Evolutionary conservation across 1,140 invertebrate genomes (phyloP), one percentile per base, ranked within the genome.

Genomic region (Trachymyrmex cornetzi): DNA sequence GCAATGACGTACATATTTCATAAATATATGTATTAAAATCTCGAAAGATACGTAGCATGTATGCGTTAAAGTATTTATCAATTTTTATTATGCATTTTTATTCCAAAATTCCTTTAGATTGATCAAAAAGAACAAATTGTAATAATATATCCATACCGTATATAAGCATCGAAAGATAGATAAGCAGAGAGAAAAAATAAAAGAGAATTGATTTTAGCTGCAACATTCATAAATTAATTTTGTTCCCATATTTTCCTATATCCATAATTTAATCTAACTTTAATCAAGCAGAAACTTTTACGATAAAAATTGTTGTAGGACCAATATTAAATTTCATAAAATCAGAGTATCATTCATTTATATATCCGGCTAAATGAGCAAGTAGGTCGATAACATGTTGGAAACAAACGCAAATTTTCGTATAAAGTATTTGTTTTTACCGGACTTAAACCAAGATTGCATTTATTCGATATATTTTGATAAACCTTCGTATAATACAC

Each of bases 201-300:
- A 44, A 66, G 72, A 75, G 55, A 64, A 77, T 30, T 44, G 38
- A 63, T 44, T 77, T 30, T 38, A 61, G 9, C 34, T 30, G n/a
- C 6, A 63, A 1, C 16, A 3, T 34, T 34, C n/a, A 22, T 53
- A 38, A 55, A 38, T 71, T 80, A 61, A 55, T 81, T 55, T 67
- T 24, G 27, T 38, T 53, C 19, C 19, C 48, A 38, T 71, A 38
- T 71, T 53, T 69, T 38, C 16, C 44, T 34, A n/a, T 57, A 34
- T 48, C 1, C 30, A 69, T 69, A 81, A 72, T 74, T 72, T 82
- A 48, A 59, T 44, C 19, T 61, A 74, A 72, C 11, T 82, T 72
- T 61, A 59, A 48, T 30, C 79, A 48, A 72, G 53, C 67, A 82
- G 53, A 57, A 82, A 82, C 53, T 74, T 30, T 59, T 48, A 7